Percentiles rank a stretch among this genome's conserved stretches.
These are phyloP conservation scores for Petrophora chlorosata DNA, from an alignment of 2,888 invertebrate species.

Conservation along the genomic window DNA sequence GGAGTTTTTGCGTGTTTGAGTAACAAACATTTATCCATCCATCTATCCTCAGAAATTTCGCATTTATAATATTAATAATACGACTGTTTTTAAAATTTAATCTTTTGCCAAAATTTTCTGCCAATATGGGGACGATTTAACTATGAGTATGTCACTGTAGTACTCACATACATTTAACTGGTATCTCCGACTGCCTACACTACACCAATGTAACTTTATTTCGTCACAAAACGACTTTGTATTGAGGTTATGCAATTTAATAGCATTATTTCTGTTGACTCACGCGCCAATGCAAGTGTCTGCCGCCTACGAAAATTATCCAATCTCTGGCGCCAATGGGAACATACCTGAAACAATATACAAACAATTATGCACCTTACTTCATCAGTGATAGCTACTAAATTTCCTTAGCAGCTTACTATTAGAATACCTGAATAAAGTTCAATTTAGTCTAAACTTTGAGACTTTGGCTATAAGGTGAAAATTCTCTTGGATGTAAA, in stretches of 20 bases:
- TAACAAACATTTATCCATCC: too few relatives aligned
- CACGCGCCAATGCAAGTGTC: constrained; percentile 46
- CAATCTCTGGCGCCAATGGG: constrained; percentile 42
- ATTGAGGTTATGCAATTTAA: constrained; percentile 31
- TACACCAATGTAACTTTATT: constrained; percentile 13
- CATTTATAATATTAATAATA: too few relatives aligned
- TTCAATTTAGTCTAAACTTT: neutral
- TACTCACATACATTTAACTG: too few relatives aligned
- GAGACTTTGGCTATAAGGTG: neutral
- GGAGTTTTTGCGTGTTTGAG: too few relatives aligned
- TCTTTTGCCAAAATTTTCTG: too few relatives aligned
- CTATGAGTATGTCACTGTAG: too few relatives aligned
- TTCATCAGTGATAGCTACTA: neutral
- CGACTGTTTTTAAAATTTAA: too few relatives aligned
- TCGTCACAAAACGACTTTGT: constrained; percentile 12
- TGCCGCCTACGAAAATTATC: constrained; percentile 57
- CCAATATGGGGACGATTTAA: too few relatives aligned
- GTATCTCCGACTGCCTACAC: constrained; percentile 10
- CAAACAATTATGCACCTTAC: constrained; percentile 3
- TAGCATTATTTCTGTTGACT: constrained; percentile 44
- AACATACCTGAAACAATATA: constrained; percentile 14
- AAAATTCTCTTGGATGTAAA: neutral
- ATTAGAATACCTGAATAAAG: neutral
- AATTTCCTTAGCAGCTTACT: neutral
- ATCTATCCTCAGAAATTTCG: too few relatives aligned